These are phyloP conservation scores for Autographa pulchrina DNA, from an alignment of 2,888 invertebrate species.

Conservation along the genomic window DNA sequence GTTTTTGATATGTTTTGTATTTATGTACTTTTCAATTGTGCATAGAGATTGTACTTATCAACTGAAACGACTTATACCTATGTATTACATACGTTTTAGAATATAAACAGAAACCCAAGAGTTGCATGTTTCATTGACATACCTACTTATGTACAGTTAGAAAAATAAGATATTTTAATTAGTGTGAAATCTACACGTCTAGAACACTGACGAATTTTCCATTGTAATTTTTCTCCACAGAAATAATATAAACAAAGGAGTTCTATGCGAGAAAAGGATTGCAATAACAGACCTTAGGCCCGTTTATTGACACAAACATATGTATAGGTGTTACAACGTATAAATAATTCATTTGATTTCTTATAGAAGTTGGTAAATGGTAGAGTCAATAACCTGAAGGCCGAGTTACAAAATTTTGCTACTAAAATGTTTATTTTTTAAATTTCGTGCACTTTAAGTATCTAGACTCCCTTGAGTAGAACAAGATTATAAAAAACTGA, in stretches of 20 bases:
- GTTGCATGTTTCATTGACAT: background rate
- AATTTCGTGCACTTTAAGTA: background rate
- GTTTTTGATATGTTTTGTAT: too few species aligned
- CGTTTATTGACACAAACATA: background rate
- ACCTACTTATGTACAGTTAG: background rate
- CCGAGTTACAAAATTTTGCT: background rate
- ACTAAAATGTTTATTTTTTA: background rate
- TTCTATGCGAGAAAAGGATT: background rate
- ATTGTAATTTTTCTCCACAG: background rate
- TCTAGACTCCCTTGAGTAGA: background rate
- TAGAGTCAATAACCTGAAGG: background rate
- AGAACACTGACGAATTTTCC: background rate
- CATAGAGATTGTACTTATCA: too few species aligned
- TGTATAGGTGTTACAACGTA: background rate
- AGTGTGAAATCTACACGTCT: background rate
- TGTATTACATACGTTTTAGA: too few species aligned
- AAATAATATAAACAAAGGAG: background rate
- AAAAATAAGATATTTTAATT: background rate
- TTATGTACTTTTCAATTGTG: background rate
- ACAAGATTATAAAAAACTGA: background rate
- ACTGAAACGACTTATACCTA: too few species aligned
- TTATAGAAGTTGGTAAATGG: background rate
- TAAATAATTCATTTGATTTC: conserved; percentile 6
- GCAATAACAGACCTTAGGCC: background rate
- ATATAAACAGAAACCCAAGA: background rate